Percentiles rank a stretch among this genome's conserved stretches.
Conservation (phyloP, 1,140 invertebrate genomes). For the Calliopsis andreniformis region DNA sequence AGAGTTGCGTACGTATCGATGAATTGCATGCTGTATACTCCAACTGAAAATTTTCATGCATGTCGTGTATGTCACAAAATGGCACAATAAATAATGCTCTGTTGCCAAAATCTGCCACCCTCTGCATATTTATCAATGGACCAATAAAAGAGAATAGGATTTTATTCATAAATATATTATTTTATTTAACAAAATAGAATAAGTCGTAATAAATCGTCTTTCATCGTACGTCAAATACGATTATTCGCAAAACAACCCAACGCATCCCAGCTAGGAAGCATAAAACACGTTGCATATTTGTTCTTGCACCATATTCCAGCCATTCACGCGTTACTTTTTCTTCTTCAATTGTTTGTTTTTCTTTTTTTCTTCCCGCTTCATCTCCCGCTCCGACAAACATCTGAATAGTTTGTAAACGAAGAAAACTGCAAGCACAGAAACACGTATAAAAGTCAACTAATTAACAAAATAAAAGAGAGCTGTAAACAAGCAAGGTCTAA, state of each 20-base stretch:
- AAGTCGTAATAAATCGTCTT: conserved; percentile 16
- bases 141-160: conserved; percentile 3
- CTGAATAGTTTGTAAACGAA: conserved; percentile 92
- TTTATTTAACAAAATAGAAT: conserved; percentile 56
- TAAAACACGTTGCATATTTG: background rate
- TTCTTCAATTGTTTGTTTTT: conserved; percentile 82
- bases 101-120: conserved; percentile 23
- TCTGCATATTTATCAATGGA: background rate
- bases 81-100: conserved; percentile 43
- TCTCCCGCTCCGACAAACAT: conserved; percentile 80
- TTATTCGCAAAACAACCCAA: background rate
- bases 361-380: conserved; percentile 85
- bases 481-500: background rate
- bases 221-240: background rate
- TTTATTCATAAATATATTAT: conserved; percentile 54
- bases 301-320: background rate
- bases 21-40: conserved; percentile 36
- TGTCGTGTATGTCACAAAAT: conserved; percentile 29
- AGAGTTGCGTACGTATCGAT: background rate
- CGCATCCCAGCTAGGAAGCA: background rate
- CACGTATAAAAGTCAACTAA: too few relatives aligned
- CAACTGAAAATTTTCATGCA: conserved; percentile 3
- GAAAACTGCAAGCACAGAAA: conserved; percentile 86
- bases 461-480: background rate
- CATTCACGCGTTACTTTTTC: conserved; percentile 65